A percentile compares a stretch with the other conserved stretches of the same genome.
Conservation (phyloP, 2,888 invertebrate genomes). For the Heliconius erato region DNA sequence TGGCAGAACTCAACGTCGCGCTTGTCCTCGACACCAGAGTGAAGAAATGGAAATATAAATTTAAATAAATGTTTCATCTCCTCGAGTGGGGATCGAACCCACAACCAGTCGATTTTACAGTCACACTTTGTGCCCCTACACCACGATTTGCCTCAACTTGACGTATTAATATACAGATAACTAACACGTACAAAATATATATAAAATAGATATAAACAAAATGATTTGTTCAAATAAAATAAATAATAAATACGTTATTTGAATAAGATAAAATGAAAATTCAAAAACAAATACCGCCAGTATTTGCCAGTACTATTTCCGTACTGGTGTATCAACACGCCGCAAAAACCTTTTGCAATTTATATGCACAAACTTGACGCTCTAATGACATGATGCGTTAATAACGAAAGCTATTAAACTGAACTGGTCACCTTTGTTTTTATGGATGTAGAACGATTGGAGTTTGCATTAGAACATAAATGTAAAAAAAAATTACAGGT, state of each 20-base stretch:
- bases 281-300: slow-evolving; percentile 80
- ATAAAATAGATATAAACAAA: neutral
- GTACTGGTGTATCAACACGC: slow-evolving; percentile 58
- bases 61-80: too few species aligned
- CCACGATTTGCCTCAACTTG: too few species aligned
- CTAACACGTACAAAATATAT: neutral
- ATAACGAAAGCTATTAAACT: slow-evolving; percentile 31
- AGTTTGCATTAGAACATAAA: neutral
- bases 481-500: neutral
- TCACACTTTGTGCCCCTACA: too few species aligned
- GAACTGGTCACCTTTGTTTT: neutral
- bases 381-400: slow-evolving; percentile 34
- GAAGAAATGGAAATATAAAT: too few species aligned
- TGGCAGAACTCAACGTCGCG: too few species aligned
- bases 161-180: too few species aligned
- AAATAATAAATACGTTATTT: neutral
- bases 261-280: slow-evolving; percentile 53
- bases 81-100: too few species aligned
- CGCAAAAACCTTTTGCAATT: slow-evolving; percentile 33
- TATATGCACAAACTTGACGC: slow-evolving; percentile 35
- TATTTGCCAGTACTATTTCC: slow-evolving; percentile 81
- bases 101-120: too few species aligned
- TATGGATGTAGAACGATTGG: neutral
- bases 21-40: too few species aligned
- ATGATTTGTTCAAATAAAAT: neutral